phyloP scores from a whole-genome alignment of 2,113 vertebrate genomes.

The Brienomyrus brachyistius region DNA sequence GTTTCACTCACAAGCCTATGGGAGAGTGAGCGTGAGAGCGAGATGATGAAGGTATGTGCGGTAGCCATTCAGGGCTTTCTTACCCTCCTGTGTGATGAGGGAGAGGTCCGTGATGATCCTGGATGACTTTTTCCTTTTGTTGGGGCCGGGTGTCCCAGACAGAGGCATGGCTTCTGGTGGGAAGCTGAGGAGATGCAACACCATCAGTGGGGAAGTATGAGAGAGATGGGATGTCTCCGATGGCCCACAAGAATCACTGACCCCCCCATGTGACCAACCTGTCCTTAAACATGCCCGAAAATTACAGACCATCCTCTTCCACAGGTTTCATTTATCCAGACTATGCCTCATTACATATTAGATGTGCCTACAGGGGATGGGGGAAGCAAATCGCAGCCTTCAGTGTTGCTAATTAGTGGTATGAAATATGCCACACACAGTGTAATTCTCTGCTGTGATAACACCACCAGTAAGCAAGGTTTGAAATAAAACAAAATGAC shows the following conservation, averaged over 20 bases:
- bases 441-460: background rate
- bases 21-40: background rate
- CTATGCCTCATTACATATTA: background rate
- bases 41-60: background rate
- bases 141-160: constrained; percentile 81
- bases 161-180: constrained; percentile 74
- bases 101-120: constrained; percentile 75
- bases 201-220: background rate
- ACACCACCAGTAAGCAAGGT: background rate
- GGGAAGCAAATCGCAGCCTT: background rate
- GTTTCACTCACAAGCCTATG: background rate
- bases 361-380: background rate
- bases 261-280: background rate
- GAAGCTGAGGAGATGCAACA: constrained; percentile 20
- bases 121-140: constrained; percentile 86
- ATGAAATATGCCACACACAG: background rate
- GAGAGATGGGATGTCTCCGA: background rate
- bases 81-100: constrained; percentile 77
- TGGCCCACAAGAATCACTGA: background rate
- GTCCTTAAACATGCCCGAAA: background rate
- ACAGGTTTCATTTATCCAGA: background rate
- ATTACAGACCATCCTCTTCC: background rate
- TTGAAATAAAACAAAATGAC: background rate
- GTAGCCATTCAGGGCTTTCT: constrained; percentile 32
- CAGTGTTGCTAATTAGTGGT: background rate